Evolutionary conservation across 2,888 invertebrate species (phyloP), one percentile per base, ranked within the genome.

Genomic region (Mythimna loreyi): DNA sequence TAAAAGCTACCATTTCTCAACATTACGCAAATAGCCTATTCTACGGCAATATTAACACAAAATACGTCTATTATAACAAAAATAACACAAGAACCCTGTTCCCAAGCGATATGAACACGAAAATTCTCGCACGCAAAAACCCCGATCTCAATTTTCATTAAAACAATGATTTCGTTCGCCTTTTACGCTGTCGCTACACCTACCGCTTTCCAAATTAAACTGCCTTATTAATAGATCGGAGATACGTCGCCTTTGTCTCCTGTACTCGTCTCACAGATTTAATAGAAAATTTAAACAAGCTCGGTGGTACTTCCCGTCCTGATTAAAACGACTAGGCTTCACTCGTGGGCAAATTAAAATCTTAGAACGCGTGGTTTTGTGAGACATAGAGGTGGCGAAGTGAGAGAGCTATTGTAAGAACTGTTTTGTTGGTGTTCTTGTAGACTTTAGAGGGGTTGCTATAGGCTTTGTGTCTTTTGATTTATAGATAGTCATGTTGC

Each of bases 151-250:
- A 77, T 77, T 77, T 78, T 71, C 78, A 81, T 82, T 70, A 66
- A 56, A 79, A 79, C 73, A 84, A 80, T 73, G 50, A 67, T 74
- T 63, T 67, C 55, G 50, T 65, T 67, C 58, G 25, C 65, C 71
- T 85, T 65, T 85, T 85, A 65, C 85, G 89, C 82, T 40, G 75
- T 79, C 90, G 72, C 59, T 84, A 85, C 84, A 68, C 71, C 59
- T 86, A 85, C 86, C 80, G 80, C 78, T 83, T 83, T 87, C 91
- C 87, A 92, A 95, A 94, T 94, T 92, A 95, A 94, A 92, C 91
- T 91, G 91, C 90, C 92, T 93, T 94, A 94, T 95, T 95, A 95
- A 95, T 94, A 94, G 94, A 95, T 95, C 88, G 91, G 84, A 94
- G 94, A 95, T 95, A 94, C 91, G 92, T 93, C 85, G 89, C 91